Evolutionary conservation across 2,797 vertebrate genomes (phyloP), one percentile per base, ranked within the genome.

Genomic region (Crocidura indochinensis): DNA sequence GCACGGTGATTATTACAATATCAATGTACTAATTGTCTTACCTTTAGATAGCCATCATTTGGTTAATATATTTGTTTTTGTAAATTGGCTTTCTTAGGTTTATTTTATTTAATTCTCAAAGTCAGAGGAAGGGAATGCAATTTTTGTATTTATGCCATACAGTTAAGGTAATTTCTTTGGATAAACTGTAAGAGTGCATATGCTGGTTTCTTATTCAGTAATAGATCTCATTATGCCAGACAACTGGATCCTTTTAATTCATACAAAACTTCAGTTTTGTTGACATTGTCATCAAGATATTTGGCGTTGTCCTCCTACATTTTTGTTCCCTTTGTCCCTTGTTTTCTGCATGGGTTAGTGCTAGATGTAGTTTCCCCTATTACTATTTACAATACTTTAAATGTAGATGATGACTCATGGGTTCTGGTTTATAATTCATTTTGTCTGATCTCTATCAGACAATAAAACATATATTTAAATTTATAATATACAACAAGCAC

Each of bases 51-150:
- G 19, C 15, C 20, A 2, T 56, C 3, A n/a, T 71, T 17, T 75
- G 60, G 20, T n/a, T 38, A 53, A 51, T 44, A 47, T 46, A 24
- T 64, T 62, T 67, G 38, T 85, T 83, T 83, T 60, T 86, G 47
- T 29, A 62, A 20, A 67, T 53, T 31, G 38, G 10, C 56, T 65
- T 65, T 24, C 26, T 84, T 69, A 74, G n/a, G n/a, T 60, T 64
- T 80, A 19, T 22, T 22, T 91, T 77, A 92, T 86, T 80, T 88
- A 81, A 12, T 47, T 91, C 56, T 93, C 38, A 79, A 73, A 85
- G n/a, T 76, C 46, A 44, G 62, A 94, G 51, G 75, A 84, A n/a
- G 17, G 38, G 38, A 38, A 31, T 17, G 75, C 76, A 78, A 26
- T 7, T 10, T 81, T 84, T 74, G 80, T 77, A 67, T 76, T 81